Evolutionary conservation across 2,113 vertebrate species (phyloP), one percentile per base, ranked within the genome.

Genomic region (Halichoerus grypus): DNA sequence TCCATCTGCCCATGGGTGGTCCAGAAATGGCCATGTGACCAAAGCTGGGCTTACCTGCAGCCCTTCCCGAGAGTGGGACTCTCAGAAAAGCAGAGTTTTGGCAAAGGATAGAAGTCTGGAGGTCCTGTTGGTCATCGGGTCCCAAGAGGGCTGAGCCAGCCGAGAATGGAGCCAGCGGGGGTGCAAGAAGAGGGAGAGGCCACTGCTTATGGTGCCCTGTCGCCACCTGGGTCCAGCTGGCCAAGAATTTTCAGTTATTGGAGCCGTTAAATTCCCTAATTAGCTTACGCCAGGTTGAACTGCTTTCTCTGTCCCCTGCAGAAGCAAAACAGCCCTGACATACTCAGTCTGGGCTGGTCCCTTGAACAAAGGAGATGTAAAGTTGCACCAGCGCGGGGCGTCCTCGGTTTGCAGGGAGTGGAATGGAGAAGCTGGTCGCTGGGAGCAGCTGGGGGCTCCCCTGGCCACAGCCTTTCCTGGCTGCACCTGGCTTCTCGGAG

Each of bases 211-310:
- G 31, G 16, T 31, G 26, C 67, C 12, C 0, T 82, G 65, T n/a
- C 51, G 76, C 24, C 76, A 18, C 59, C 65, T 79, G 67, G 46
- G 67, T 39, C 85, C 88, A 88, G 53, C 79, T 69, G 81, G 88
- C 69, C 4, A 2, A 71, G 65, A 77, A 61, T 36, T 82, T 65
- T 91, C 28, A 4, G 69, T 80, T 93, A 86, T 92, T 31, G 95
- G 83, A 95, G 79, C 49, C n/a, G 0, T 89, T 89, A 63, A 89
- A 95, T 93, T 89, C 86, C 63, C 69, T 89, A 55, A 61, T 88
- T 93, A 91, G 39, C 79, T 80, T 93, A 93, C 72, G 8, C 18
- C 31, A n/a, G 57, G 84, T 88, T 36, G 65, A 61, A 71, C 36
- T 74, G 76, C 80, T 26, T 72, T 71, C 39, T 67, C 49, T 67